These are phyloP conservation scores for Scaptodrosophila lebanonensis DNA, from an alignment of 1,140 invertebrate genomes.

Conservation along the genomic window DNA sequence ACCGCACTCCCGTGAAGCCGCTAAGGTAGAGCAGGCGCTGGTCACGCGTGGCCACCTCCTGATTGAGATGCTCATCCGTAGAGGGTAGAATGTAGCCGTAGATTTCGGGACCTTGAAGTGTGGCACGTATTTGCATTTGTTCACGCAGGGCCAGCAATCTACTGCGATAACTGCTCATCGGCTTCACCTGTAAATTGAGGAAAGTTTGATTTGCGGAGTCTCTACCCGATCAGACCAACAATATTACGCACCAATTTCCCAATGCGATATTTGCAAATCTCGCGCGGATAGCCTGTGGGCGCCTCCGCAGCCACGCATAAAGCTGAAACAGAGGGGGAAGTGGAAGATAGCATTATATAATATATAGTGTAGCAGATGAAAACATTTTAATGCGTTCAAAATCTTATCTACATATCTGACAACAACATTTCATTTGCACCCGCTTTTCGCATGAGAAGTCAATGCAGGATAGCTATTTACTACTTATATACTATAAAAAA, in stretches of 20 bases:
- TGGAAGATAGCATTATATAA: constrained; percentile 12
- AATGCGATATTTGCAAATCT: constrained; percentile 65
- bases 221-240: background rate
- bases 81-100: constrained; percentile 88
- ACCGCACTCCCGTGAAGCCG: constrained; percentile 91
- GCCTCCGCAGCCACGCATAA: constrained; percentile 32
- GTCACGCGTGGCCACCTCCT: constrained; percentile 85
- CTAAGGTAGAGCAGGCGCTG: constrained; percentile 88
- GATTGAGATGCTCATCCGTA: constrained; percentile 88
- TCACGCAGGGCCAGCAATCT: constrained; percentile 80
- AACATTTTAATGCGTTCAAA: constrained; percentile 1
- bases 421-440: too few relatives aligned
- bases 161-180: constrained; percentile 72
- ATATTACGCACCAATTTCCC: constrained; percentile 47
- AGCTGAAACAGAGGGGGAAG: constrained; percentile 30
- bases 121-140: constrained; percentile 82
- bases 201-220: background rate
- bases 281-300: constrained; percentile 53
- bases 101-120: constrained; percentile 81
- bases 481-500: too few relatives aligned
- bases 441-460: too few relatives aligned
- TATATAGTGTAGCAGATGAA: too few relatives aligned
- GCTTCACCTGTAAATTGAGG: constrained; percentile 45
- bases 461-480: too few relatives aligned
- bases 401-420: too few relatives aligned